A percentile compares a stretch with the other conserved stretches of the same genome.
phyloP scores from a whole-genome alignment of 1,140 invertebrate genomes.

The Neuroterus valhalla region DNA sequence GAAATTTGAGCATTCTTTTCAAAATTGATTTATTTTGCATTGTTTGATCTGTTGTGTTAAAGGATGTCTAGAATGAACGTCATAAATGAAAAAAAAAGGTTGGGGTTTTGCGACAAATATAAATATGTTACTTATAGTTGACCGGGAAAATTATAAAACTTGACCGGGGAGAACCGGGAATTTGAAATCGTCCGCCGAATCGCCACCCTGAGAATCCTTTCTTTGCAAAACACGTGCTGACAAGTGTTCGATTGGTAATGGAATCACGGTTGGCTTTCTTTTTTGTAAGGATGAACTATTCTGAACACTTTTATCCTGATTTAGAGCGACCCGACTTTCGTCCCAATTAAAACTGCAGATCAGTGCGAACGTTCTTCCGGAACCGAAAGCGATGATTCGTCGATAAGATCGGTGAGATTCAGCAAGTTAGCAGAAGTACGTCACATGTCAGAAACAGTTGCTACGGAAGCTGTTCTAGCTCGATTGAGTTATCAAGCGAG shows the following conservation, averaged over 20 bases:
- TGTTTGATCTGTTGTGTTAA: too few relatives aligned
- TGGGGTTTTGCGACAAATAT: too few relatives aligned
- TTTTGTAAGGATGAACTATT: constrained; percentile 8
- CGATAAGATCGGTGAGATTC: constrained; percentile 85
- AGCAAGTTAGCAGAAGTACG: constrained; percentile 90
- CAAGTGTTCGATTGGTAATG: neutral
- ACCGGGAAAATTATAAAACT: too few relatives aligned
- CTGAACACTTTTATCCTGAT: constrained; percentile 50
- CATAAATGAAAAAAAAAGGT: too few relatives aligned
- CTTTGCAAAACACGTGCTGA: too few relatives aligned
- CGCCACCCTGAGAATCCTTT: too few relatives aligned
- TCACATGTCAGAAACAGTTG: constrained; percentile 87
- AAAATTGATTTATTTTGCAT: too few relatives aligned
- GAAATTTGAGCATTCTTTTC: too few relatives aligned
- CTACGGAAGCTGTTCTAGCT: constrained; percentile 88
- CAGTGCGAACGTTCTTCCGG: constrained; percentile 81
- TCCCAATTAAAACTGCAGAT: constrained; percentile 87
- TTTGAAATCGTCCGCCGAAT: too few relatives aligned
- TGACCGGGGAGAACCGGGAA: too few relatives aligned
- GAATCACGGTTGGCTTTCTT: constrained; percentile 2
- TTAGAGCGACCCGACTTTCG: constrained; percentile 88
- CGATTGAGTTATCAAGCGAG: constrained; percentile 90
- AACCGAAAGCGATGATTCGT: constrained; percentile 90
- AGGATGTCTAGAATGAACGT: too few relatives aligned
- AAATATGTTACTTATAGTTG: too few relatives aligned